Percentiles rank a stretch among this genome's conserved stretches.
These are phyloP conservation scores for Monomorium pharaonis DNA, from an alignment of 1,140 invertebrate species.

Conservation along the genomic window DNA sequence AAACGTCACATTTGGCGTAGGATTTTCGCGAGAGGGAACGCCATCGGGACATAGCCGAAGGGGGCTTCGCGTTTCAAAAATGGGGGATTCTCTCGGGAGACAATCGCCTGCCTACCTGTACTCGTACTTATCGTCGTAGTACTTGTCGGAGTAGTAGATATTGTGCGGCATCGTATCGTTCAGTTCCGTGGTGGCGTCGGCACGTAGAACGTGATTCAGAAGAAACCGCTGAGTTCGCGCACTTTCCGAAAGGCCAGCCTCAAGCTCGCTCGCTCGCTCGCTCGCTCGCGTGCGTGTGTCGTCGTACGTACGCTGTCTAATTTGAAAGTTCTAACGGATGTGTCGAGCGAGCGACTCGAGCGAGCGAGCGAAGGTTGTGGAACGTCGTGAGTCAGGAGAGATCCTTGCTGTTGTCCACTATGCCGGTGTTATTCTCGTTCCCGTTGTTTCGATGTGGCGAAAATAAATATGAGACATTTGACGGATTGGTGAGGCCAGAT, in stretches of 20 bases:
- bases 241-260: conserved; percentile 62
- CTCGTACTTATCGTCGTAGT: conserved; percentile 94
- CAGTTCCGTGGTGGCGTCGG: background rate
- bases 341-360: conserved; percentile 46
- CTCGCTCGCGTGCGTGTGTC: conserved; percentile 54
- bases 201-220: background rate
- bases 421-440: background rate
- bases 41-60: too few species aligned
- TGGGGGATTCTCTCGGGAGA: background rate
- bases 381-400: conserved; percentile 8
- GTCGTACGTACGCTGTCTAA: conserved; percentile 66
- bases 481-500: background rate
- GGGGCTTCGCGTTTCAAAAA: background rate
- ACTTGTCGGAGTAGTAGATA: conserved; percentile 97
- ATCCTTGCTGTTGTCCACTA: background rate
- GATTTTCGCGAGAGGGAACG: background rate
- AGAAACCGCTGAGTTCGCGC: background rate
- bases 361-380: conserved; percentile 32
- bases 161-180: conserved; percentile 60
- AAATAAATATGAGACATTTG: background rate
- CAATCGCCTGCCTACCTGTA: conserved; percentile 90
- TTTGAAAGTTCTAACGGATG: conserved; percentile 79
- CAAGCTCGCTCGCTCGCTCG: too few species aligned
- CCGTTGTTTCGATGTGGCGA: too few species aligned
- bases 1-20: background rate